Percentiles rank a stretch among this genome's conserved stretches.
Evolutionary conservation across 2,888 invertebrate genomes (phyloP).

Genomic region (Teleogryllus oceanicus): DNA sequence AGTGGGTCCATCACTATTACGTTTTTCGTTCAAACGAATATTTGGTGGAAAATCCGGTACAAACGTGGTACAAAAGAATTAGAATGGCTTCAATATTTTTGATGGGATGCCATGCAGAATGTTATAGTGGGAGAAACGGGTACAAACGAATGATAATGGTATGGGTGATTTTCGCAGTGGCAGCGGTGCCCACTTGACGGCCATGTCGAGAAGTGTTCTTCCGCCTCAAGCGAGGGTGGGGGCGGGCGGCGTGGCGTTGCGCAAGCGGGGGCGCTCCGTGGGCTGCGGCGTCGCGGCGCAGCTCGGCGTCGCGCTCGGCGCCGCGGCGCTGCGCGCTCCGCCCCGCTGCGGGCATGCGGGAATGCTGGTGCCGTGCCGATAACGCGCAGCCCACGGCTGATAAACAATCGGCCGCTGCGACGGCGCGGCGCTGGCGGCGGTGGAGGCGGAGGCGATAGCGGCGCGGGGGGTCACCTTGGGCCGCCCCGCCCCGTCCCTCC

Average conservation of each 20-base stretch:
- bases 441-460: not conserved
- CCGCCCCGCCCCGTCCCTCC: not conserved
- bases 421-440: not conserved
- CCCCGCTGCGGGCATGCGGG: not conserved
- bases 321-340: not conserved
- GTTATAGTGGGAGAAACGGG: no score
- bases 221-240: no score
- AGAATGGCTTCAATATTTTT: no score
- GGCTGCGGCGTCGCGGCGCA: not conserved
- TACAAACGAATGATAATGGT: no score
- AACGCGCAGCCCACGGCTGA: conserved; percentile 18
- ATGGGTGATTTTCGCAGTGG: no score
- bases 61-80: no score
- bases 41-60: no score
- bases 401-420: not conserved
- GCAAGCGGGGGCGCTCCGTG: not conserved
- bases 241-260: not conserved
- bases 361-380: conserved; percentile 18
- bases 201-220: no score
- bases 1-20: no score
- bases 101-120: no score
- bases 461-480: not conserved
- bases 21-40: no score
- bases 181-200: no score
- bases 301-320: not conserved